Percentiles rank a stretch among this genome's conserved stretches.
These are phyloP conservation scores for Chloropsis hardwickii DNA, from an alignment of 2,113 vertebrate genomes.

Conservation along the genomic window DNA sequence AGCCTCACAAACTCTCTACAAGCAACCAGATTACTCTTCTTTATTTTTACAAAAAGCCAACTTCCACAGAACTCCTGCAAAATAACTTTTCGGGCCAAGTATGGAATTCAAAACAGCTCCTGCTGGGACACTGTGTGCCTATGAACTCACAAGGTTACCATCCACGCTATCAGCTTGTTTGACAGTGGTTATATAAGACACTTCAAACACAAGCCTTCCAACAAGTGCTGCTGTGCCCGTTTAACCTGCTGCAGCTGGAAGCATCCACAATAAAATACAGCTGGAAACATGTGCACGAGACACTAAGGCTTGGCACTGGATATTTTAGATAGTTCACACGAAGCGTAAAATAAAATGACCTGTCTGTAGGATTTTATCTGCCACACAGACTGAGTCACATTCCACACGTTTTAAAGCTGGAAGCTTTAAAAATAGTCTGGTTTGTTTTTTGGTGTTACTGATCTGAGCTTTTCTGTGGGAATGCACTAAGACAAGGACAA, in stretches of 20 bases:
- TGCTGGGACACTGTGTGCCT: constrained; percentile 43
- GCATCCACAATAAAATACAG: not conserved
- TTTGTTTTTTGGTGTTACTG: not conserved
- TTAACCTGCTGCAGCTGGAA: constrained; percentile 34
- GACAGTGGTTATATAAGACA: constrained; percentile 70
- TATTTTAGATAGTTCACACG: not conserved
- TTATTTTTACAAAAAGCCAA: constrained; percentile 14
- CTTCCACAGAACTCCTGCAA: constrained; percentile 25
- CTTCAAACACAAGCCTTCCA: constrained; percentile 65
- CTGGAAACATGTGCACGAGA: not conserved
- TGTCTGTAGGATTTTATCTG: not conserved
- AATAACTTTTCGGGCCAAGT: constrained; percentile 48
- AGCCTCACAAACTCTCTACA: not conserved
- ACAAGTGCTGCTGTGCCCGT: not conserved
- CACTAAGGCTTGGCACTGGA: not conserved
- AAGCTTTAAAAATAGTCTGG: not conserved
- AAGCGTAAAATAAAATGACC: not conserved
- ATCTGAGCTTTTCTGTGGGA: not conserved
- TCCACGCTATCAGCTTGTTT: constrained; percentile 63
- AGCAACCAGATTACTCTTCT: not conserved
- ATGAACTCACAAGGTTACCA: constrained; percentile 52
- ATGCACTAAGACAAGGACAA: not conserved
- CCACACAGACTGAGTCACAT: not conserved
- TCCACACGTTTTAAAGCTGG: not conserved
- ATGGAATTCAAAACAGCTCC: constrained; percentile 66